Evolutionary conservation across 2,113 vertebrate species (phyloP).

Genomic region (Manacus vitellinus): DNA sequence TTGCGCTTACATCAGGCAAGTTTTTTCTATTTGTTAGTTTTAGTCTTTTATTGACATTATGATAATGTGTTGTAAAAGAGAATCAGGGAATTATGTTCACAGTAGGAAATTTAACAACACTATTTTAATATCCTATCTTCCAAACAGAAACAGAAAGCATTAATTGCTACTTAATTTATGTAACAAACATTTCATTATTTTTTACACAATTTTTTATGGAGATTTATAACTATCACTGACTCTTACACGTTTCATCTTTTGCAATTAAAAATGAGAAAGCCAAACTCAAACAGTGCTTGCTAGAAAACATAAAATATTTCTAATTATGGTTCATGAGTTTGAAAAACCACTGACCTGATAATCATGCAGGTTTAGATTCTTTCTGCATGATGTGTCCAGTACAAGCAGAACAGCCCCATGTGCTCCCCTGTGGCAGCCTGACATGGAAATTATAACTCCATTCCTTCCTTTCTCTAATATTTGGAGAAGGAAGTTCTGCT

Average conservation of each 20-base stretch:
- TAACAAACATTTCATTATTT: conserved; percentile 76
- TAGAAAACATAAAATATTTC: conserved; percentile 58
- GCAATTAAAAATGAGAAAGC: conserved; percentile 52
- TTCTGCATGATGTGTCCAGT: neutral
- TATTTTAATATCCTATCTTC: conserved; percentile 71
- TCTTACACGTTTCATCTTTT: conserved; percentile 30
- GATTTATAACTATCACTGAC: conserved; percentile 56
- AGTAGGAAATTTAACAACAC: conserved; percentile 75
- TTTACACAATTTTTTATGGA: conserved; percentile 68
- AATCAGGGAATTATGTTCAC: conserved; percentile 84
- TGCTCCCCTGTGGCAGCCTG: neutral
- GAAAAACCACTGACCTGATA: conserved; percentile 59
- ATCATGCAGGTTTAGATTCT: neutral
- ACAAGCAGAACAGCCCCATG: neutral
- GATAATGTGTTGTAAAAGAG: conserved; percentile 65
- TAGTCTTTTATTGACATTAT: conserved; percentile 57
- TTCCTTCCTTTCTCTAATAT: neutral
- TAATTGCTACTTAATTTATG: conserved; percentile 81
- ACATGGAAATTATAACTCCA: neutral
- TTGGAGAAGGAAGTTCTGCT: neutral
- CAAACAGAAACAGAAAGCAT: conserved; percentile 69
- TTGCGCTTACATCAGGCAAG: conserved; percentile 37
- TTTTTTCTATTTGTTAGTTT: conserved; percentile 66
- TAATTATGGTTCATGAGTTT: conserved; percentile 57
- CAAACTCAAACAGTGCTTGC: conserved; percentile 52